These are phyloP conservation scores for Drosophila falleni DNA, from an alignment of 2,888 invertebrate species.

Conservation along the genomic window DNA sequence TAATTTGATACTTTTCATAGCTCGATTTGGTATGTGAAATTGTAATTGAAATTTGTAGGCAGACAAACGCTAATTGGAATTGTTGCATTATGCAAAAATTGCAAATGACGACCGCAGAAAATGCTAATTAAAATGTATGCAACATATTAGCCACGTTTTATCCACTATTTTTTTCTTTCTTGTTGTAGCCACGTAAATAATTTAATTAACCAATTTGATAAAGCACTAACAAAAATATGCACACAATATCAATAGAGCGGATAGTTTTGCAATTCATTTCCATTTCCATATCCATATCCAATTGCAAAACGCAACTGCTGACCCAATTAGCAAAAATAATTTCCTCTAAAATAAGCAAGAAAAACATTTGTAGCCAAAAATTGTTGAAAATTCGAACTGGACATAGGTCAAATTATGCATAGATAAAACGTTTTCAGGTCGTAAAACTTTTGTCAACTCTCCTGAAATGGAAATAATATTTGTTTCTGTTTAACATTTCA, in stretches of 20 bases:
- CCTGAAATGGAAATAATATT: constrained; percentile 36
- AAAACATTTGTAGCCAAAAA: constrained; percentile 14
- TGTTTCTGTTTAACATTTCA: constrained; percentile 42
- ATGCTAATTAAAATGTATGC: constrained; percentile 70
- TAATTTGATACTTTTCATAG: background rate
- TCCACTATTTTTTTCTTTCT: constrained; percentile 5
- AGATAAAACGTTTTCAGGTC: constrained; percentile 52
- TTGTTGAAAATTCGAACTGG: constrained; percentile 16
- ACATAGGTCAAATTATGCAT: constrained; percentile 65
- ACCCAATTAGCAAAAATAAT: constrained; percentile 51
- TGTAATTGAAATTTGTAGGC: constrained; percentile 75
- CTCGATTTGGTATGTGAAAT: constrained; percentile 35
- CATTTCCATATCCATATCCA: constrained; percentile 2
- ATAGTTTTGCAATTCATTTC: constrained; percentile 16
- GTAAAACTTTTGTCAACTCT: constrained; percentile 22
- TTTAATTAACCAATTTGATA: constrained; percentile 74
- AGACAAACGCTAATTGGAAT: constrained; percentile 74
- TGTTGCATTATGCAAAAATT: constrained; percentile 72
- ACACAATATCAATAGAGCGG: constrained; percentile 47
- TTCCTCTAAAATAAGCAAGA: constrained; percentile 10
- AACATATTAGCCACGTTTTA: constrained; percentile 24
- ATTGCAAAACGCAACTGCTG: constrained; percentile 31
- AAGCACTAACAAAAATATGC: constrained; percentile 38
- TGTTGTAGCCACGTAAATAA: constrained; percentile 60
- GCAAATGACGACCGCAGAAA: constrained; percentile 57